These are phyloP conservation scores for Oscheius sp. DNA, from an alignment of 2,888 invertebrate genomes.

Conservation along the genomic window DNA sequence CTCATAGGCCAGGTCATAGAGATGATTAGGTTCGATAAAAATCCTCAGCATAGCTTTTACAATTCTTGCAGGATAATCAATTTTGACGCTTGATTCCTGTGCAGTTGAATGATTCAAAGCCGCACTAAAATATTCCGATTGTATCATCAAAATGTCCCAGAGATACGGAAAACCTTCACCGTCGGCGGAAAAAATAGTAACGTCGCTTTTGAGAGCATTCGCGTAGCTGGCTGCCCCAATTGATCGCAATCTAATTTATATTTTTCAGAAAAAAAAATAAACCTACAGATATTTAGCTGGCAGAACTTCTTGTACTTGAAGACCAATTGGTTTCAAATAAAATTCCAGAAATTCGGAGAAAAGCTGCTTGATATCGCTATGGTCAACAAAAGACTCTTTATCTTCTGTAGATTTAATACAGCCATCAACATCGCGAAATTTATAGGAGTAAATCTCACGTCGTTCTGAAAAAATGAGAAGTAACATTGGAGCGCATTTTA, in stretches of 20 bases:
- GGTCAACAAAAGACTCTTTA: background rate
- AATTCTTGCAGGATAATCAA: background rate
- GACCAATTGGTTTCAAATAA: background rate
- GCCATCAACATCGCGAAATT: too few relatives aligned
- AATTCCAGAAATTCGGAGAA: background rate
- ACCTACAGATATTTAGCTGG: conserved; percentile 4
- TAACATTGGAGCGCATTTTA: background rate
- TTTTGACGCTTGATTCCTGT: background rate
- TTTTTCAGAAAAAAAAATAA: background rate
- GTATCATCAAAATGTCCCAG: conserved; percentile 4
- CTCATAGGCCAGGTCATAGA: background rate
- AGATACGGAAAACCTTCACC: background rate
- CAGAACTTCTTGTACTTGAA: background rate
- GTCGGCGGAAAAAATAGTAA: background rate
- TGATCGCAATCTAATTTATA: background rate
- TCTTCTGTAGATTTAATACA: too few relatives aligned
- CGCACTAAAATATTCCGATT: conserved; percentile 14
- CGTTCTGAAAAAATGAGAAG: too few relatives aligned
- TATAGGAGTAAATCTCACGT: too few relatives aligned
- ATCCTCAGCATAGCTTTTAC: conserved; percentile 1
- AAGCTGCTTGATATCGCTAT: background rate
- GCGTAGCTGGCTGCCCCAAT: background rate
- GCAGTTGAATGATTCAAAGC: background rate
- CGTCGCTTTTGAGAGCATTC: background rate
- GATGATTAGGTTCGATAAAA: conserved; percentile 15